phyloP scores from a whole-genome alignment of 30 jellyfish, hydroid and myxozoan genomes.

The Nemopilema nomurai region DNA sequence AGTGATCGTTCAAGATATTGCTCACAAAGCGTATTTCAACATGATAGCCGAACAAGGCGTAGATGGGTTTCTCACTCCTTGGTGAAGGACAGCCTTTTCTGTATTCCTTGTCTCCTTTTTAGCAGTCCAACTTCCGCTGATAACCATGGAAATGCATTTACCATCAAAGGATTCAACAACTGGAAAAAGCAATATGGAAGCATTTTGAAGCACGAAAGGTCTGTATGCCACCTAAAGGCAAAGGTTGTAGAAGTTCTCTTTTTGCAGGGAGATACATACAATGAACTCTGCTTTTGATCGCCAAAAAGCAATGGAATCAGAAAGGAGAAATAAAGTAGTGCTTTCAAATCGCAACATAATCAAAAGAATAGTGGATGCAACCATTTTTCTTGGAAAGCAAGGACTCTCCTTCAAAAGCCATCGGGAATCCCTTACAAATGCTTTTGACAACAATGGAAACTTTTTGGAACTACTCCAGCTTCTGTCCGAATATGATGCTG shows the following conservation, averaged over 20 bases:
- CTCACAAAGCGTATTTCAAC: slow-evolving; percentile 53
- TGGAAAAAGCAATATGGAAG: slow-evolving; percentile 70
- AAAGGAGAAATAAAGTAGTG: slow-evolving; percentile 29
- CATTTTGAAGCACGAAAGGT: slow-evolving; percentile 62
- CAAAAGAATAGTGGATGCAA: slow-evolving; percentile 46
- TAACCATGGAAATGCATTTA: slow-evolving; percentile 54
- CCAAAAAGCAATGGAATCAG: slow-evolving; percentile 46
- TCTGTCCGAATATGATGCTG: slow-evolving; percentile 49
- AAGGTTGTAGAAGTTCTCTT: slow-evolving; percentile 66
- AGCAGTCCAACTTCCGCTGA: slow-evolving; percentile 41
- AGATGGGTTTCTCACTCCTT: slow-evolving; percentile 62
- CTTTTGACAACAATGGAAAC: slow-evolving; percentile 48
- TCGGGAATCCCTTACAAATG: slow-evolving; percentile 52
- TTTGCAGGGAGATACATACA: slow-evolving; percentile 42
- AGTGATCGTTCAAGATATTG: too few species aligned
- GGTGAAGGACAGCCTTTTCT: slow-evolving; percentile 50
- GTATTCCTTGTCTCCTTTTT: slow-evolving; percentile 47
- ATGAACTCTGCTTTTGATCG: slow-evolving; percentile 22
- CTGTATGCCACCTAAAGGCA: slow-evolving; percentile 54
- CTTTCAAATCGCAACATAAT: slow-evolving; percentile 45
- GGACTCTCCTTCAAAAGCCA: slow-evolving; percentile 56
- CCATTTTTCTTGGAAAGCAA: slow-evolving; percentile 50
- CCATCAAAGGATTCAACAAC: slow-evolving; percentile 50
- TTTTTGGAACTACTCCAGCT: slow-evolving; percentile 59
- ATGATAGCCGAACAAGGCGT: slow-evolving; percentile 47